These are phyloP conservation scores for Phenganax subtilis DNA, from an alignment of 92 coral and sea anemone species.

Conservation along the genomic window DNA sequence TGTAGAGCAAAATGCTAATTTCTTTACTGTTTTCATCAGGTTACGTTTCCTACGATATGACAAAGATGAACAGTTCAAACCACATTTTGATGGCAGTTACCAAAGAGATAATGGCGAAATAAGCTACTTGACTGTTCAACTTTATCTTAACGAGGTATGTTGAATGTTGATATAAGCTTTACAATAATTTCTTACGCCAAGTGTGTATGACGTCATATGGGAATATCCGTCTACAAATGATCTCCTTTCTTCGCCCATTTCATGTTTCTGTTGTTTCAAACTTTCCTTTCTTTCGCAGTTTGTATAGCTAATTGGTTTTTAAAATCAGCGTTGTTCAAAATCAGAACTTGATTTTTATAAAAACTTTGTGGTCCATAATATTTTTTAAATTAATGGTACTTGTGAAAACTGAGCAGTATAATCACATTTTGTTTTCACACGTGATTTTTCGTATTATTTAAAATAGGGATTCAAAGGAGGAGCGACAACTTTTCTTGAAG, in stretches of 20 bases:
- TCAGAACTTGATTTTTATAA: background rate
- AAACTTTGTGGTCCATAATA: no score
- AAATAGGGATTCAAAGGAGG: constrained; percentile 18
- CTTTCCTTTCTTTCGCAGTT: no score
- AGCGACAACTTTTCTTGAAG: constrained; percentile 27
- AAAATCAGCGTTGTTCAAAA: background rate
- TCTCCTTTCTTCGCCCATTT: no score
- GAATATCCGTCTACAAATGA: no score
- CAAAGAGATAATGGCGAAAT: constrained; percentile 24
- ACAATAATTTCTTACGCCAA: no score
- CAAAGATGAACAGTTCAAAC: constrained; percentile 20
- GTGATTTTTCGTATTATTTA: background rate
- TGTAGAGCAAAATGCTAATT: no score
- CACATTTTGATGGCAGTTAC: constrained; percentile 26
- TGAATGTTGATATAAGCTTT: no score
- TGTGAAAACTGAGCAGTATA: no score
- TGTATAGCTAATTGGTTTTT: background rate
- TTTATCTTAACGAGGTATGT: constrained; percentile 22
- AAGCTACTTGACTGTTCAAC: constrained; percentile 26
- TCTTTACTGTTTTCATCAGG: background rate
- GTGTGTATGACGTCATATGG: no score
- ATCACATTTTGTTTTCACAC: background rate
- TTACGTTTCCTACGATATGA: constrained; percentile 28
- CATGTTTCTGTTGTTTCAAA: background rate
- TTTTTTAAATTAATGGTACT: no score